Conservation (phyloP, 1,140 invertebrate genomes). For the Onthophagus taurus region DNA sequence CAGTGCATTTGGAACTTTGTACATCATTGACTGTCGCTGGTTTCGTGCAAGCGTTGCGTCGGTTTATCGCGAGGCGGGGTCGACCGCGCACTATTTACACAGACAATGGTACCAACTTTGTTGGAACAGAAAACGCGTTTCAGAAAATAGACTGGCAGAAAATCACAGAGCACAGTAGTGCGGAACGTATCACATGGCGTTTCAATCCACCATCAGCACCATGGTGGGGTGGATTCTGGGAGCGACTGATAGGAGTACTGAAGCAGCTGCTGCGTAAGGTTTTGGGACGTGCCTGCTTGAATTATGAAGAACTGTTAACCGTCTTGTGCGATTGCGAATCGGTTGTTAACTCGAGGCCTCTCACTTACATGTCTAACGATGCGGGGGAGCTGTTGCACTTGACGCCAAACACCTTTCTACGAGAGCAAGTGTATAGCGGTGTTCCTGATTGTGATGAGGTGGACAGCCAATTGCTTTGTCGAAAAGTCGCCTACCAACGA, state of each 20-base stretch:
- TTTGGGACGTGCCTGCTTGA: conserved; percentile 25
- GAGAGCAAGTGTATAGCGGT: conserved; percentile 20
- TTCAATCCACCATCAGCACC: too few species aligned
- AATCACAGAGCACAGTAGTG: conserved; percentile 17
- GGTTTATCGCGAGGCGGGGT: conserved; percentile 15
- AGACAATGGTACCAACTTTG: conserved; percentile 33
- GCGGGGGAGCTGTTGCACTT: conserved; percentile 20
- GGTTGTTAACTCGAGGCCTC: conserved; percentile 31
- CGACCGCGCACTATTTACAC: conserved; percentile 16
- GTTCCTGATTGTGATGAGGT: conserved; percentile 23
- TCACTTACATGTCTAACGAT: conserved; percentile 28
- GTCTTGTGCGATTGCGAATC: conserved; percentile 29
- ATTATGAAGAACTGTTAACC: conserved; percentile 28
- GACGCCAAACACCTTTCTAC: conserved; percentile 26
- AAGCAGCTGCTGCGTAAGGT: conserved; percentile 26
- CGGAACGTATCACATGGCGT: conserved; percentile 30
- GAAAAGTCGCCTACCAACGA: conserved; percentile 13
- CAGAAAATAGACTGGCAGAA: background rate
- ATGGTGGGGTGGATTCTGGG: conserved; percentile 37
- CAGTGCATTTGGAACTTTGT: conserved; percentile 28
- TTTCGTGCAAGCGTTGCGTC: conserved; percentile 24
- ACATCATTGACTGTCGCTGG: conserved; percentile 22
- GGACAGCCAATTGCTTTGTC: conserved; percentile 10
- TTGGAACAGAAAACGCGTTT: conserved; percentile 27
- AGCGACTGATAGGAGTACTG: conserved; percentile 28